Percentiles rank a stretch among this genome's conserved stretches.
Evolutionary conservation across 2,797 vertebrate species (phyloP).

Genomic region (Vireo griseus): DNA sequence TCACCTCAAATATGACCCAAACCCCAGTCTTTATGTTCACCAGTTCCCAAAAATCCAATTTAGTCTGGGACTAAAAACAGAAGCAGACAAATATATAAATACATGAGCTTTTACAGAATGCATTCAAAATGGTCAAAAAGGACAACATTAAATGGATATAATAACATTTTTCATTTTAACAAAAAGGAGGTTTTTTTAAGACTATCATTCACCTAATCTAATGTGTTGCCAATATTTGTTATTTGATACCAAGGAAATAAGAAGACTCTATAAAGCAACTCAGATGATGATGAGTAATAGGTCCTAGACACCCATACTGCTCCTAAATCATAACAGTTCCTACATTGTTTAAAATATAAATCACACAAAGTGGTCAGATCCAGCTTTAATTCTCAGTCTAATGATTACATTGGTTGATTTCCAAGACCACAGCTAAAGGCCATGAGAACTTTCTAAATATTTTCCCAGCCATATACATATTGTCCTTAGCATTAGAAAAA

Average conservation of each 20-base stretch:
- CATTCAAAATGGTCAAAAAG: background rate
- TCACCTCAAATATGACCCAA: background rate
- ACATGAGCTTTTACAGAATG: background rate
- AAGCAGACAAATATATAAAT: background rate
- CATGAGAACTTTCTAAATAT: conserved; percentile 33
- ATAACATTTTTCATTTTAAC: background rate
- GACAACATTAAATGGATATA: background rate
- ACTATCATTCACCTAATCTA: background rate
- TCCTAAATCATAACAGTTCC: background rate
- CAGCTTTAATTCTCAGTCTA: conserved; percentile 23
- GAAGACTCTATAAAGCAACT: background rate
- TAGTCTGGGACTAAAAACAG: background rate
- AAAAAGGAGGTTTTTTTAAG: background rate
- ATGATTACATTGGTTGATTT: conserved; percentile 41
- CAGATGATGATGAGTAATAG: background rate
- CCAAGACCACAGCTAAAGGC: conserved; percentile 43
- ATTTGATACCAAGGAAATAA: conserved; percentile 15
- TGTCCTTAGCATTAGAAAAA: background rate
- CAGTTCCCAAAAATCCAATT: background rate
- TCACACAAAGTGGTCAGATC: background rate
- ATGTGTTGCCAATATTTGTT: background rate
- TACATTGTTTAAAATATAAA: conserved; percentile 4
- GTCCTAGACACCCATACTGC: background rate
- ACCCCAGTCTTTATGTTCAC: background rate
- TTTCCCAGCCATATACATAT: conserved; percentile 19